Conservation (phyloP, 2,888 invertebrate genomes). For the Leptopterna dolabrata region DNA sequence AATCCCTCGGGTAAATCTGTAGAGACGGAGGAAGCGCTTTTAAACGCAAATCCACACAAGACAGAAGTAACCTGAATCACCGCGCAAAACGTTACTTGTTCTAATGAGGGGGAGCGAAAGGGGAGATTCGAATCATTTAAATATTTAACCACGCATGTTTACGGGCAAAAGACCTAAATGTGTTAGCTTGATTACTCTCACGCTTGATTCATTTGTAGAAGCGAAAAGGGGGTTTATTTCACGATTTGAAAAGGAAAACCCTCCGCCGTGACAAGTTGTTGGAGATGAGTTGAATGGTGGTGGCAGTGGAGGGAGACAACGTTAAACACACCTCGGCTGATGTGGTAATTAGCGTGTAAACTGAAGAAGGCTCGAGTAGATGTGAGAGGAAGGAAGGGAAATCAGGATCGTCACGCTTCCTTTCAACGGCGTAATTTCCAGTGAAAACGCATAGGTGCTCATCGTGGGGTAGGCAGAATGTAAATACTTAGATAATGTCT, state of each 20-base stretch:
- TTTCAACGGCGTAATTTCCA: neutral
- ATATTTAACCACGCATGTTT: constrained; percentile 28
- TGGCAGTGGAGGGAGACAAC: neutral
- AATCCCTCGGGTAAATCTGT: too few relatives aligned
- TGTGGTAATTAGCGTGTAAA: constrained; percentile 27
- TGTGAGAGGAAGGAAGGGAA: neutral
- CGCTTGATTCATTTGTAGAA: constrained; percentile 12
- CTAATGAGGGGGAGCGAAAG: neutral
- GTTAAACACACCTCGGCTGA: constrained; percentile 18
- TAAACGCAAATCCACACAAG: too few relatives aligned
- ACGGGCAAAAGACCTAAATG: neutral
- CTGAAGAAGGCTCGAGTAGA: constrained; percentile 3
- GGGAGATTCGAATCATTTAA: constrained; percentile 11
- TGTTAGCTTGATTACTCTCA: constrained; percentile 1
- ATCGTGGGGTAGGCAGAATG: neutral
- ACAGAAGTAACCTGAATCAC: neutral
- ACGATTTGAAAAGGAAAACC: neutral
- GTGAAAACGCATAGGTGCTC: neutral
- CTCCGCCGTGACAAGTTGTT: neutral
- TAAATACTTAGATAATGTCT: neutral
- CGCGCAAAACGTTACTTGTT: neutral
- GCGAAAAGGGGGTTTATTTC: constrained; percentile 18
- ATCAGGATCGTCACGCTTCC: constrained; percentile 12
- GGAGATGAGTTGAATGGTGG: neutral
- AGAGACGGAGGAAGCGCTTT: too few relatives aligned